Evolutionary conservation across 2,888 invertebrate genomes (phyloP).

Genomic region (Idaea straminata): DNA sequence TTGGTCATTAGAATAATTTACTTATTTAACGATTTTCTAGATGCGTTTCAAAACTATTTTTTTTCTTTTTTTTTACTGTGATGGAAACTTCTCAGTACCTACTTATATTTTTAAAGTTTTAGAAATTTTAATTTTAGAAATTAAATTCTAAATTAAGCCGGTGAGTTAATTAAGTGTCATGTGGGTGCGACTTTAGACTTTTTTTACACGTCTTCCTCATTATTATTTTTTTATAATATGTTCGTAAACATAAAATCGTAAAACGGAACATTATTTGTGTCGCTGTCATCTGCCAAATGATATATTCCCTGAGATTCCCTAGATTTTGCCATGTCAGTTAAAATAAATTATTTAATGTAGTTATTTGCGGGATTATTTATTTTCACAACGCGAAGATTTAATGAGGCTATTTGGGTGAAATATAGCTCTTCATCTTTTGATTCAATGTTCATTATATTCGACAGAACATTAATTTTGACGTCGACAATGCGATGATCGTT

Average conservation of each 20-base stretch:
- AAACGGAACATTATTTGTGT: conserved; percentile 7
- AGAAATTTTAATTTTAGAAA: too few species aligned
- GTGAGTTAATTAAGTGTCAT: neutral
- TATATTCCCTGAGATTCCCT: neutral
- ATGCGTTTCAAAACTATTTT: neutral
- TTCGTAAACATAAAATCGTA: neutral
- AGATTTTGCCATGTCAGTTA: neutral
- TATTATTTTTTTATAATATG: conserved; percentile 22
- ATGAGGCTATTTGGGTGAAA: neutral
- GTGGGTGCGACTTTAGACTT: neutral
- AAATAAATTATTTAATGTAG: neutral
- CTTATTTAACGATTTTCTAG: neutral
- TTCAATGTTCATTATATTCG: neutral
- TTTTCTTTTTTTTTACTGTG: neutral
- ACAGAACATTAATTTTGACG: neutral
- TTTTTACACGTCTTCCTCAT: conserved; percentile 29
- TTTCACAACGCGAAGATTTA: neutral
- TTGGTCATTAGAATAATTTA: neutral
- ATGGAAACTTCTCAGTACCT: neutral
- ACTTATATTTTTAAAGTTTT: too few species aligned
- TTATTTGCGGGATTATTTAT: neutral
- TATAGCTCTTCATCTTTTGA: neutral
- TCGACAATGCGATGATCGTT: neutral
- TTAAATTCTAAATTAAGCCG: neutral
- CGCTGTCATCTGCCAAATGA: conserved; percentile 2